Percentiles rank a stretch among this genome's conserved stretches.
phyloP scores from a whole-genome alignment of 1,140 invertebrate species.

The Penaeus chinensis region DNA sequence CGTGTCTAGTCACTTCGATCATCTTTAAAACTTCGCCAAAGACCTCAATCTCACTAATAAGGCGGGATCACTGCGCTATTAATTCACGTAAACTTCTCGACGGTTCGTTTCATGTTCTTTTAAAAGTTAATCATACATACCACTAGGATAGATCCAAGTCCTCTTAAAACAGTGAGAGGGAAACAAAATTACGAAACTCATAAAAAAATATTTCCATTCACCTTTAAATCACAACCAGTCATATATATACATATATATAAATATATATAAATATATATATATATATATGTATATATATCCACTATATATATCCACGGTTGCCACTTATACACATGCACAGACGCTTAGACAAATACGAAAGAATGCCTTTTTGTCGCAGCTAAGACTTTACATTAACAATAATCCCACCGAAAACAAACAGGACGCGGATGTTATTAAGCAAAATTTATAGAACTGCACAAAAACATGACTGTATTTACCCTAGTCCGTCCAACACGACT shows the following conservation, averaged over 20 bases:
- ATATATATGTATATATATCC: slow-evolving; percentile 25
- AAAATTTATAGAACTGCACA: too few species aligned
- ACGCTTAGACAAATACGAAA: neutral
- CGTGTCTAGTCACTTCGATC: neutral
- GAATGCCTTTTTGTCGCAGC: neutral
- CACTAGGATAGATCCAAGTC: neutral
- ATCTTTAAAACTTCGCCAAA: too few species aligned
- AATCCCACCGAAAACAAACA: too few species aligned
- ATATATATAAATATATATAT: slow-evolving; percentile 41
- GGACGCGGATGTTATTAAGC: too few species aligned
- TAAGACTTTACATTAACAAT: neutral
- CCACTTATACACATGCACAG: neutral
- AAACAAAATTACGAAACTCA: too few species aligned
- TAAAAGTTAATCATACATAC: too few species aligned
- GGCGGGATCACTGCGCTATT: too few species aligned
- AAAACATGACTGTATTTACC: too few species aligned
- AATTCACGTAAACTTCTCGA: too few species aligned
- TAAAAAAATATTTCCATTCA: neutral
- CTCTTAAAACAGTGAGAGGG: neutral
- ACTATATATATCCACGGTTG: neutral
- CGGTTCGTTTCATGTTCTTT: too few species aligned
- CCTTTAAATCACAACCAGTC: neutral
- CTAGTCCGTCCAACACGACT: too few species aligned
- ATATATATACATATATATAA: slow-evolving; percentile 38
- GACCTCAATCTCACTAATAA: too few species aligned